Evolutionary conservation across 2,113 vertebrate genomes (phyloP), one percentile per base, ranked within the genome.

Genomic region (Galeopterus variegatus): DNA sequence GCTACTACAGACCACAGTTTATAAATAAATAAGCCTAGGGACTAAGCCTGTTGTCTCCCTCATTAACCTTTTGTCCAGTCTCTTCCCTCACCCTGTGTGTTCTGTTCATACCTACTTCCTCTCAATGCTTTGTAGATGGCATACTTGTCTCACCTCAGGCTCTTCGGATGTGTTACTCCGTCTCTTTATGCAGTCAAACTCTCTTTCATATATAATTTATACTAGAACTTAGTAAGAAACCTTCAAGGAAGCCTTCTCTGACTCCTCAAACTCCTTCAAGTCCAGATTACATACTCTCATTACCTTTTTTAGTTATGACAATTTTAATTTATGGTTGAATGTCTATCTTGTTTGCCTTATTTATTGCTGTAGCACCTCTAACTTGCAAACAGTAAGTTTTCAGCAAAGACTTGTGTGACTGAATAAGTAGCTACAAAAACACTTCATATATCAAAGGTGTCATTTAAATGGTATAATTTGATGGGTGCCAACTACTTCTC

Each of bases 401-500:
- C 73, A 48, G 26, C 82, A 75, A 91, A 91, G 54, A 72, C 26
- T 56, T 88, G 28, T n/a, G 21, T 33, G 65, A 79, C 65, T 93
- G 50, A 93, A 86, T 58, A 86, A 75, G 21, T 84, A 52, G 15
- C 82, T 93, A 88, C 58, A 11, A 48, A 90, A 80, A 80, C 8
- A n/a, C 33, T 86, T 92, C 72, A 64, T n/a, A 14, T 76, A 77
- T 67, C 31, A 58, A 58, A 82, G 28, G 8, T 82, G 24, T 70
- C 52, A 75, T 80, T 92, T 52, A 91, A 65, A 33, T 86, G 41
- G 31, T 54, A 12, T 6, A 19, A 72, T 80, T 88, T 81, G 28
- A 85, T 72, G 26, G 28, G 88, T 81, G 14, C 41, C 26, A 67
- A 64, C 6, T 76, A 48, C 14, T 77, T 90, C 15, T 11, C 13